Percentiles rank a stretch among this genome's conserved stretches.
phyloP scores from a whole-genome alignment of 2,113 vertebrate genomes.

The Rhabdomys dilectus region DNA sequence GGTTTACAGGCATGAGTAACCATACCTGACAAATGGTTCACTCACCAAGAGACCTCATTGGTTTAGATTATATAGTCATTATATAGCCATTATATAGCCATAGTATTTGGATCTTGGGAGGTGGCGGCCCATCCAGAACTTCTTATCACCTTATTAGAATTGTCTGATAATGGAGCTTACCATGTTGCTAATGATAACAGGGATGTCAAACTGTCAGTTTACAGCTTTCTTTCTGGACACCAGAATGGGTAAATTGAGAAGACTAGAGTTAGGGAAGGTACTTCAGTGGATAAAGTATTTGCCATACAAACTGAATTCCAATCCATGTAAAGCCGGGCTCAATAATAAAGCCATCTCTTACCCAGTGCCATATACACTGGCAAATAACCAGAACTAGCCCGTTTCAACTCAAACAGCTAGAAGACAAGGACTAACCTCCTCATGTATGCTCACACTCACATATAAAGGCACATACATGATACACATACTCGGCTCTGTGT shows the following conservation, averaged over 20 bases:
- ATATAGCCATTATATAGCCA: background rate
- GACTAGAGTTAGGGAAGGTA: background rate
- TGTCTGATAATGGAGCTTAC: background rate
- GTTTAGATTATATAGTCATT: background rate
- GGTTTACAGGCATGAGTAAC: background rate
- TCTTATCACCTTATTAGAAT: background rate
- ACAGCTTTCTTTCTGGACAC: background rate
- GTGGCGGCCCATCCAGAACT: background rate
- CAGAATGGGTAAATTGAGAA: background rate
- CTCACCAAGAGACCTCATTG: background rate
- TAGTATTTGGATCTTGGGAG: background rate
- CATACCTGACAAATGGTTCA: background rate
- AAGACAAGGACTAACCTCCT: background rate
- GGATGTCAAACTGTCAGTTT: background rate
- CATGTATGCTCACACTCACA: background rate
- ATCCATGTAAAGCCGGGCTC: background rate
- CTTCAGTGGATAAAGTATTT: background rate
- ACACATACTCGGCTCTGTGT: background rate
- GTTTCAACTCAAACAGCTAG: too few species aligned
- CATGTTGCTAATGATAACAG: background rate
- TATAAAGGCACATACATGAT: background rate
- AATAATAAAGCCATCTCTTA: background rate
- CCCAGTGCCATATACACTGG: background rate
- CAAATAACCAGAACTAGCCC: background rate
- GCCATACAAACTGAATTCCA: background rate